phyloP scores from a whole-genome alignment of 2,113 vertebrate species.

The Atractosteus spatula region DNA sequence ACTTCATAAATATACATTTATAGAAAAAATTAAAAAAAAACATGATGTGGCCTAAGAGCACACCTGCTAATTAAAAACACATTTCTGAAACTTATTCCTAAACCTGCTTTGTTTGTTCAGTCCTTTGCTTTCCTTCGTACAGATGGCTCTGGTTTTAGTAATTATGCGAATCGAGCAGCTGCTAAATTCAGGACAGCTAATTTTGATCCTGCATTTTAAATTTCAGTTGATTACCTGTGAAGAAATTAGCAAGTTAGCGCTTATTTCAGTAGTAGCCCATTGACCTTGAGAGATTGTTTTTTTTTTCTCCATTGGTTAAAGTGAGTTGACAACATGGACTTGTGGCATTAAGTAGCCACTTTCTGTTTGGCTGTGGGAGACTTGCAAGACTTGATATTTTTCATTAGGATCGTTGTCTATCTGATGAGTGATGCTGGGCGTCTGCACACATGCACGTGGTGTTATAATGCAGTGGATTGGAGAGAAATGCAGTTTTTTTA shows the following conservation, averaged over 20 bases:
- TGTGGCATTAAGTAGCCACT: constrained; percentile 2
- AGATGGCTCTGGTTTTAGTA: constrained; percentile 80
- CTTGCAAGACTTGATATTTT: constrained; percentile 58
- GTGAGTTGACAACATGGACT: too few relatives aligned
- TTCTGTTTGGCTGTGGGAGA: constrained; percentile 40
- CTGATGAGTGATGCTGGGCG: constrained; percentile 60
- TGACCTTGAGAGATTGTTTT: constrained; percentile 53
- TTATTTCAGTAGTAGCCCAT: constrained; percentile 79
- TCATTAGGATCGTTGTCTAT: constrained; percentile 58
- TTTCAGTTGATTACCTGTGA: constrained; percentile 89
- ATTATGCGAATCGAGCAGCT: constrained; percentile 78
- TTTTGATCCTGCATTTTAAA: constrained; percentile 79
- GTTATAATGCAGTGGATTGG: constrained; percentile 70
- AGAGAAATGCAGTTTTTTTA: constrained; percentile 71
- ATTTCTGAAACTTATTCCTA: constrained; percentile 83
- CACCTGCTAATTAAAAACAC: constrained; percentile 99
- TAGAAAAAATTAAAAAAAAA: constrained; percentile 68
- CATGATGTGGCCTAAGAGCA: constrained; percentile 85
- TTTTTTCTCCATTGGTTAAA: constrained; percentile 28
- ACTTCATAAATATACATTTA: constrained; percentile 99
- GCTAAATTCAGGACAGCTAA: constrained; percentile 80
- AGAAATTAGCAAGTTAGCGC: constrained; percentile 97
- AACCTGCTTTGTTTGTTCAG: constrained; percentile 82
- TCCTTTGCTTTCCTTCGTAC: constrained; percentile 66
- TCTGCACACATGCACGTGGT: constrained; percentile 51